phyloP scores from a whole-genome alignment of 2,113 vertebrate species.

The Phoxinus phoxinus region DNA sequence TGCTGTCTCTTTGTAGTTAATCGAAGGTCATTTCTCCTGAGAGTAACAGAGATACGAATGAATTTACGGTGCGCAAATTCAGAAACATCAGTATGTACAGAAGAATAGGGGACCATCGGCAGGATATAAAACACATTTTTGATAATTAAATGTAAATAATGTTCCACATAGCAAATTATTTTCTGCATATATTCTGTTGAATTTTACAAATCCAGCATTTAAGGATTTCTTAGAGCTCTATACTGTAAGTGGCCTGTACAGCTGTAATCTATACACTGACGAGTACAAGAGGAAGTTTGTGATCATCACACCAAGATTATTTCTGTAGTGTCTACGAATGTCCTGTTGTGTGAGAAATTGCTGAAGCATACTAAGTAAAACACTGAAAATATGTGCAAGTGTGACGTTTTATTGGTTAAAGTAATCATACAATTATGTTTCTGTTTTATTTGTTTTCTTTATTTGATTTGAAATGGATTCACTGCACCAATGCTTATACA shows the following conservation, averaged over 20 bases:
- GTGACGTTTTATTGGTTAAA: neutral
- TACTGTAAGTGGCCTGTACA: slow-evolving; percentile 24
- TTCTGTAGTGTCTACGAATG: slow-evolving; percentile 24
- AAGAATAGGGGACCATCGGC: neutral
- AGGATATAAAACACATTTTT: slow-evolving; percentile 22
- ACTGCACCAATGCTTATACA: neutral
- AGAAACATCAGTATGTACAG: neutral
- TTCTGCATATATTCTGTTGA: slow-evolving; percentile 14
- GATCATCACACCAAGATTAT: neutral
- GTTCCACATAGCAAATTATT: slow-evolving; percentile 34
- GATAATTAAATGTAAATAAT: slow-evolving; percentile 40
- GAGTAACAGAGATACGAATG: slow-evolving; percentile 3
- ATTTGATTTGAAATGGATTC: neutral
- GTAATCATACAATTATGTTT: neutral
- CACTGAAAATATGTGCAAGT: neutral
- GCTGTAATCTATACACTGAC: slow-evolving; percentile 31
- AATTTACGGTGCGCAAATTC: neutral
- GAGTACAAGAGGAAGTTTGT: neutral
- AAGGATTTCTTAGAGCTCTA: slow-evolving; percentile 6
- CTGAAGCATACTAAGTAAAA: slow-evolving; percentile 37
- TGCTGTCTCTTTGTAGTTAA: neutral
- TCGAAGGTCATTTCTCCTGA: slow-evolving; percentile 73
- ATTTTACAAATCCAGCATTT: slow-evolving; percentile 34
- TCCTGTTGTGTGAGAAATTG: slow-evolving; percentile 1
- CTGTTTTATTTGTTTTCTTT: neutral